Evolutionary conservation across 2,797 vertebrate species (phyloP), one percentile per base, ranked within the genome.

Genomic region (Xenopus petersii): DNA sequence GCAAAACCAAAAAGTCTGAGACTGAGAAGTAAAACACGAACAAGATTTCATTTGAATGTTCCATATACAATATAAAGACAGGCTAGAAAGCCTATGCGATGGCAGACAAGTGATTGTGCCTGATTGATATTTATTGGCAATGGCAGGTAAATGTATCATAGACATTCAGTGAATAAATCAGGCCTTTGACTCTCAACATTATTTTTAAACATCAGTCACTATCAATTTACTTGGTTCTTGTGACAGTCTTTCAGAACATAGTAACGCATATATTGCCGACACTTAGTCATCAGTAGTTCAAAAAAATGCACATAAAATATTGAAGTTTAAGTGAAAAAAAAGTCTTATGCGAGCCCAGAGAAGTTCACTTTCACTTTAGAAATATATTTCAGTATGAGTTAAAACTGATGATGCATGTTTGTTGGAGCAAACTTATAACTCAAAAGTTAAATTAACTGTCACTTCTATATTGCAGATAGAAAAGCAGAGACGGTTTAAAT

Each of bases 71-170:
- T 48, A 13, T 48, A 67, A 26, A 8, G 11, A 70, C 54, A 64
- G 60, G 66, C 48, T 17, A 69, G 75, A 64, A 54, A 36, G 47
- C 47, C 55, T 70, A 69, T 24, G 69, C 68, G 64, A 47, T 66
- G 30, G 33, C 59, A 61, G 67, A 70, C 76, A 79, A 46, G 54
- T 54, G 49, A 67, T 48, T 54, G 46, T 26, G 24, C 10, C 10
- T 72, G 76, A 79, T 79, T 70, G 71, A 79, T 70, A 74, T 79
- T 74, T 70, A 79, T 79, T 79, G 76, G 30, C 61, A 74, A 58
- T 42, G 30, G 71, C 76, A 74, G 71, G 76, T 79, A 79, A 79
- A 70, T 79, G 67, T 68, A 70, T 79, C 49, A 79, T 66, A 70
- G 76, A 66, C 64, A 66, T 46, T 24, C 54, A 47, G 54, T 59